Conservation (phyloP, 2,797 vertebrate species). For the Malurus splendens region DNA sequence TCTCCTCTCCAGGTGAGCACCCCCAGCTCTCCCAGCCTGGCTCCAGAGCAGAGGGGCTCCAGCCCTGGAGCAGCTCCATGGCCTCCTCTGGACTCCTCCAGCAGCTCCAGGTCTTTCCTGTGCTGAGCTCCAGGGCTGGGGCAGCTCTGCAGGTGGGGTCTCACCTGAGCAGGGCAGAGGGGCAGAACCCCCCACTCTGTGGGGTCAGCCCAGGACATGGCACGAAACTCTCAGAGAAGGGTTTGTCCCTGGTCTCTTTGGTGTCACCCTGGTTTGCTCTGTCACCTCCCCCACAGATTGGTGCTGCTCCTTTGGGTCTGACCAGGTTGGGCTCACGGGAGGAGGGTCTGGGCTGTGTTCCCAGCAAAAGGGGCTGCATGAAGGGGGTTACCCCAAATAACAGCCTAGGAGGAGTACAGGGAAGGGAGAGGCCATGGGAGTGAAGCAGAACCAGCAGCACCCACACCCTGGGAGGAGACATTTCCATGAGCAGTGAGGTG, state of each 20-base stretch:
- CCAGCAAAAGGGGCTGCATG: not conserved
- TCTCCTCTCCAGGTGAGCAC: not conserved
- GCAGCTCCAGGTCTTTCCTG: not conserved
- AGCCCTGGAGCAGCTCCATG: accelerated
- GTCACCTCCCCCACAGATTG: not conserved
- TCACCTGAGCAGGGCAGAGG: not conserved
- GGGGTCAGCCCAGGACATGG: not conserved
- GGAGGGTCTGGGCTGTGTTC: not conserved
- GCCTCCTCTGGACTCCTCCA: not conserved
- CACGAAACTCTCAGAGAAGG: not conserved
- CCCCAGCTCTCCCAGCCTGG: not conserved
- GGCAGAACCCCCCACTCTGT: not conserved
- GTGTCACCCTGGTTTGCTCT: not conserved
- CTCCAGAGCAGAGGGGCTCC: not conserved
- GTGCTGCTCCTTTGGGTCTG: not conserved
- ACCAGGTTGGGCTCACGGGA: not conserved
- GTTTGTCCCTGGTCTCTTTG: not conserved
- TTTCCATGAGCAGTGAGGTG: not conserved
- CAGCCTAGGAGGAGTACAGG: not conserved
- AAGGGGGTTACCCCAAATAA: not conserved
- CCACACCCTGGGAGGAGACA: not conserved
- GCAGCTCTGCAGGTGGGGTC: not conserved
- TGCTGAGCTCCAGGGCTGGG: not conserved
- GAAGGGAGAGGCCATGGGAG: not conserved
- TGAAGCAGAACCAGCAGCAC: not conserved